These are phyloP conservation scores for Phyllotis vaccarum DNA, from an alignment of 2,797 vertebrate genomes.

Conservation along the genomic window DNA sequence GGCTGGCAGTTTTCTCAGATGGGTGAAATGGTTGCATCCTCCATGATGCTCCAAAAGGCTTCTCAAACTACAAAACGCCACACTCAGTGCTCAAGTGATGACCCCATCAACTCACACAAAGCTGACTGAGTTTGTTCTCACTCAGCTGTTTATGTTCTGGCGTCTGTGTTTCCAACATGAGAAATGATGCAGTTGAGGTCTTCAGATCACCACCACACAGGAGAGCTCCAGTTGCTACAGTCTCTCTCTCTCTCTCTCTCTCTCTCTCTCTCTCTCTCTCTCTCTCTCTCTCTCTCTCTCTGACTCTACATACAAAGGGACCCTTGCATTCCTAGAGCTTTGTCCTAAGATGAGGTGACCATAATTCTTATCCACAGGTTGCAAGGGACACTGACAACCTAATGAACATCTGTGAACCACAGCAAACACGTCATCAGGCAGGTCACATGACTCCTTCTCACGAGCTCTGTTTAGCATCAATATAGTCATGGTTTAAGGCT, in stretches of 20 bases:
- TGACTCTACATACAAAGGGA: background rate
- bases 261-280: background rate
- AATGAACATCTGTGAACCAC: rapidly evolving
- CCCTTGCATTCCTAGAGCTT: background rate
- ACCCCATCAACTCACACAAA: background rate
- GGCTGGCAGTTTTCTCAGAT: background rate
- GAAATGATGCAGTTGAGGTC: background rate
- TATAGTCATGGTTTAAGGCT: background rate
- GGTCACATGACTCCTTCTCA: background rate
- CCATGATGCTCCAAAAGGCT: background rate
- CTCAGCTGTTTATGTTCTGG: background rate
- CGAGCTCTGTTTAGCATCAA: background rate
- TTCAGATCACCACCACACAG: background rate
- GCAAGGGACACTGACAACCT: background rate
- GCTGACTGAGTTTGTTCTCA: background rate
- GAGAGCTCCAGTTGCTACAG: background rate
- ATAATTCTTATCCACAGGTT: background rate
- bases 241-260: background rate
- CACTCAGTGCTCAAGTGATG: background rate
- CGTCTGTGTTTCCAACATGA: background rate
- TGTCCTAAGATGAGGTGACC: background rate
- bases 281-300: background rate
- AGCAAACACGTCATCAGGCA: background rate
- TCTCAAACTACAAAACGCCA: background rate
- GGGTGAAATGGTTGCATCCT: background rate